Evolutionary conservation across 2,113 vertebrate species (phyloP).

Genomic region (Taxidea taxus): DNA sequence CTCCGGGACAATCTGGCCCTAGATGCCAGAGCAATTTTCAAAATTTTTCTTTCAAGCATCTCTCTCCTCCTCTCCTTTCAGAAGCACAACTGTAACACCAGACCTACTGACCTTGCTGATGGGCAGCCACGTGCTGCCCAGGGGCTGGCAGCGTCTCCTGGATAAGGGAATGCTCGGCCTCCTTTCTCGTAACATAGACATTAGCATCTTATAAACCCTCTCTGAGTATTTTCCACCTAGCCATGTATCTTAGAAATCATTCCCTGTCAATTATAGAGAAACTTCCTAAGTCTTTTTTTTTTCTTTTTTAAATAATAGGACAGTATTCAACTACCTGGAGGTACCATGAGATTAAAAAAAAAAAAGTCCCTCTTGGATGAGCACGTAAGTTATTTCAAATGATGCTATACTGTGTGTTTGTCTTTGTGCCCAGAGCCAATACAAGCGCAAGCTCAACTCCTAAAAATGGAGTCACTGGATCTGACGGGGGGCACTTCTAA

Average conservation of each 20-base stretch:
- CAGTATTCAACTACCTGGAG: background rate
- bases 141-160: background rate
- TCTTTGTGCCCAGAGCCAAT: background rate
- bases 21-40: background rate
- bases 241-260: background rate
- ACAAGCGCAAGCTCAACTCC: background rate
- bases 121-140: too few species aligned
- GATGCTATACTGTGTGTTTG: background rate
- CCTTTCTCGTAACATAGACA: background rate
- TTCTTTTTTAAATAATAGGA: background rate
- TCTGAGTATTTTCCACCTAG: background rate
- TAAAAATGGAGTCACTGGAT: background rate
- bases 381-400: background rate
- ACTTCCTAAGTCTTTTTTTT: background rate
- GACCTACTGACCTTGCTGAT: background rate
- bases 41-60: background rate
- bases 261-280: background rate
- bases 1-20: background rate
- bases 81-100: background rate
- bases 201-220: background rate
- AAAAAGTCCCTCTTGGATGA: background rate
- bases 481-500: background rate
- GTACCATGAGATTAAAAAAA: background rate
- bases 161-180: background rate
- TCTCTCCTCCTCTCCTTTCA: background rate